Percentiles rank a stretch among this genome's conserved stretches.
Evolutionary conservation across 2,888 invertebrate genomes (phyloP).

Genomic region (Fragum whitleyi): DNA sequence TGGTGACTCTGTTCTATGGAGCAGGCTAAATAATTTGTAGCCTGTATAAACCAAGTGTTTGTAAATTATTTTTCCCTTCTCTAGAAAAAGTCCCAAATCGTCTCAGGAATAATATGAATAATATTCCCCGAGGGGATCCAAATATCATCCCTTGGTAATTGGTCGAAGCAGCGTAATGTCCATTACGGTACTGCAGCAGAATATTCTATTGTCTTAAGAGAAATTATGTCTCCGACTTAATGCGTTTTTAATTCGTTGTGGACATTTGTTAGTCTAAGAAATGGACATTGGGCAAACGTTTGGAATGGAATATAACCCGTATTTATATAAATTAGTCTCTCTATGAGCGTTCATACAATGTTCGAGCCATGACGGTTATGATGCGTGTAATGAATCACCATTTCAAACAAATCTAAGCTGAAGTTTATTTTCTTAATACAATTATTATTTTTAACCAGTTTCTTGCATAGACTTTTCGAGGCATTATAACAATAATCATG

Average conservation of each 20-base stretch:
- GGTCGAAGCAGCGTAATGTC: constrained; percentile 1
- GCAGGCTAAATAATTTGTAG: no score
- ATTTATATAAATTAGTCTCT: background rate
- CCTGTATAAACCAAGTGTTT: background rate
- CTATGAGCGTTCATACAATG: no score
- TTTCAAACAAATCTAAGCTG: no score
- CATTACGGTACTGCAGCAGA: constrained; percentile 10
- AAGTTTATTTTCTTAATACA: no score
- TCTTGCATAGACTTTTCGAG: no score
- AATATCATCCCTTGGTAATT: constrained; percentile 18
- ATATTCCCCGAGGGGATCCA: background rate
- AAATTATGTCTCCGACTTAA: constrained; percentile 13
- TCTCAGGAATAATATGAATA: constrained; percentile 19
- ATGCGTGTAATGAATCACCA: no score
- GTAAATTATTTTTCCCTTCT: background rate
- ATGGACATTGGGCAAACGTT: constrained; percentile 13
- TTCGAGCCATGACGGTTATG: no score
- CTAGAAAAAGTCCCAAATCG: background rate
- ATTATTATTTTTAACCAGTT: no score
- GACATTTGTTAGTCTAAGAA: constrained; percentile 6
- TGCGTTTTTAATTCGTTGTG: constrained; percentile 22
- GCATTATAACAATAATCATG: no score
- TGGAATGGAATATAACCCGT: background rate
- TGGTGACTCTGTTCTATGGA: no score
- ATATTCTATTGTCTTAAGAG: constrained; percentile 16